Base-by-base conservation (phyloP, 2,113 vertebrate genomes). In the Ascaphus truei region DNA sequence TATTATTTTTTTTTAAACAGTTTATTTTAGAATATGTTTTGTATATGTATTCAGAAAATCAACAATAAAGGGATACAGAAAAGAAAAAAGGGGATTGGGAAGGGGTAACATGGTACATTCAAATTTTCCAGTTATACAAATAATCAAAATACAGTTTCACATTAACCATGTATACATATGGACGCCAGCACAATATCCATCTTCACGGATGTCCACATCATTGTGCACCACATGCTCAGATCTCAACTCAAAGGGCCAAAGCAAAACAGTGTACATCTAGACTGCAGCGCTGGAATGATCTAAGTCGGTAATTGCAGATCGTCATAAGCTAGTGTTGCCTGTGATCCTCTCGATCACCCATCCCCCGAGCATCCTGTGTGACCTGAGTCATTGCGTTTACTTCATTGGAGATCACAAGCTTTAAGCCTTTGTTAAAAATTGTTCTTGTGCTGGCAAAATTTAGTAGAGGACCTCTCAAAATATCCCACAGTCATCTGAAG, bases 291-390 rank as follows among this genome's bases (percentile, higher is more conserved):
- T 0, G 96, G 97, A 83, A 98, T 98, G 90, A 98, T 97, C 89
- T 97, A 98, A 50, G 97, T 98, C 59, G 88, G 81, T 98, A 98
- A 83, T 99, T 99, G 76, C 96, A 94, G 86, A 98, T 98, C 69
- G 86, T 75, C 97, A 99, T 41, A 99, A 98, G 0, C 95, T 83
- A 4, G 96, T 98, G 81, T 98, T 99, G 76, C 98, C 97, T 0
- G 96, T 99, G 80, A 93, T 98, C 75, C 98, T 98, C 81, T 99
- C 96, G 1, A 99, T 98, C 67, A 99, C 97, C 97, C 91, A 96
- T 87, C 71, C 97, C 85, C 85, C 98, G 78, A 77, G 96, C 97
- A 2, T 98, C 98, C 89, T 98, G 97, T 78, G 97, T 96, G 1
- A 98, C 97, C 61, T 97, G 94, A 62, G 97, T 99, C 97, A 99